Evolutionary conservation across 2,797 vertebrate genomes (phyloP), one percentile per base, ranked within the genome.

Genomic region (Champsocephalus esox): DNA sequence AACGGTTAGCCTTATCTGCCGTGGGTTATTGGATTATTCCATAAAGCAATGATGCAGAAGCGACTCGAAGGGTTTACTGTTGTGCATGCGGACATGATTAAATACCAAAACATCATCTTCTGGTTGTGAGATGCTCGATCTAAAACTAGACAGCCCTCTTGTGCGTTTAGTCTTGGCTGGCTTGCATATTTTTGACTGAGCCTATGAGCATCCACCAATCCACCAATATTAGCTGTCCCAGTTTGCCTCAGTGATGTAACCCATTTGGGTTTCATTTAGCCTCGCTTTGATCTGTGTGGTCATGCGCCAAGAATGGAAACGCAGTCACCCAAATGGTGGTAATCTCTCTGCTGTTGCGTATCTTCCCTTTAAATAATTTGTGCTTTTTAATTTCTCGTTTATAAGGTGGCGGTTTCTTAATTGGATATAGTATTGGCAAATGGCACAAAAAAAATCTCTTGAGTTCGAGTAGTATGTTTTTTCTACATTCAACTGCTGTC

Each of bases 191-290:
- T 82, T 43, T 67, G 12, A 81, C 32, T 46, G 38, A 73, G 61
- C 62, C n/a, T 45, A 19, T 54, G 76, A 79, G 66, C 63, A 54
- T n/a, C n/a, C n/a, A n/a, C n/a, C n/a, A n/a, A 59, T 79, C 66
- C 32, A 32, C 75, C 58, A 69, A 48, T 74, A 55, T 77, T 66
- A 55, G 58, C 64, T 80, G 79, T 66, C 79, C 83, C 71, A 78
- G 11, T 87, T 90, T 84, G 82, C 62, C 66, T 59, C 73, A 70
- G 64, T 75, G 81, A 89, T 73, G 82, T 86, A 84, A 84, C 67
- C 14, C 46, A 13, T 69, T 75, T 72, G 75, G 66, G 67, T 75
- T 82, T 84, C 44, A 65, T 83, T 83, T 87, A 38, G 58, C 67
- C 67, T 73, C 56, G 43, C 44, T 77, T 84, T 81, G 66, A 84